Conservation (phyloP, 2,113 vertebrate species). For the Oreotrochilus melanogaster region DNA sequence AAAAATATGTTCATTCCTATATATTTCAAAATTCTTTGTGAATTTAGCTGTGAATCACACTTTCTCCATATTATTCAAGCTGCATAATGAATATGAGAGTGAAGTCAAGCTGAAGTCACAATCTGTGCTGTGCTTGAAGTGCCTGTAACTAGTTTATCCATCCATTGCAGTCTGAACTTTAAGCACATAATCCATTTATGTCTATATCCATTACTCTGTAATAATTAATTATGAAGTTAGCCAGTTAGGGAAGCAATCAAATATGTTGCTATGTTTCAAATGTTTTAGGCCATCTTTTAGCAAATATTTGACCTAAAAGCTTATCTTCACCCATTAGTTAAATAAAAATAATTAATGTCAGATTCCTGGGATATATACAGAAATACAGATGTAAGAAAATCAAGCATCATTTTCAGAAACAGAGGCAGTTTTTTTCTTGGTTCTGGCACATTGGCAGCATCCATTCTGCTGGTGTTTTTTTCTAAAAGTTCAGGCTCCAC, state of each 20-base stretch:
- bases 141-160: background rate
- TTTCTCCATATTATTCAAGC: background rate
- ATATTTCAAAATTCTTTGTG: background rate
- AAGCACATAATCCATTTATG: background rate
- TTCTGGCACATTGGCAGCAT: background rate
- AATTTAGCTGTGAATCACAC: background rate
- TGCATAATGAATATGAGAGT: background rate
- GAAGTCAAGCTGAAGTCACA: background rate
- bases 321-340: background rate
- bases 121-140: background rate
- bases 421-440: background rate
- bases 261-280: background rate
- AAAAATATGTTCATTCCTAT: background rate
- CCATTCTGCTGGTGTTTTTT: background rate
- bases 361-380: background rate
- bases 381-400: background rate
- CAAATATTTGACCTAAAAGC: background rate
- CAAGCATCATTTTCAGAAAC: fast-evolving
- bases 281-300: background rate
- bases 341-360: background rate
- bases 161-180: background rate
- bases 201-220: background rate
- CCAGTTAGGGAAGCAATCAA: background rate
- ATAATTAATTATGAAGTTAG: background rate
- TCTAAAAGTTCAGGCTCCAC: no score